phyloP scores from a whole-genome alignment of 2,113 vertebrate genomes.

The Tinamus guttatus region DNA sequence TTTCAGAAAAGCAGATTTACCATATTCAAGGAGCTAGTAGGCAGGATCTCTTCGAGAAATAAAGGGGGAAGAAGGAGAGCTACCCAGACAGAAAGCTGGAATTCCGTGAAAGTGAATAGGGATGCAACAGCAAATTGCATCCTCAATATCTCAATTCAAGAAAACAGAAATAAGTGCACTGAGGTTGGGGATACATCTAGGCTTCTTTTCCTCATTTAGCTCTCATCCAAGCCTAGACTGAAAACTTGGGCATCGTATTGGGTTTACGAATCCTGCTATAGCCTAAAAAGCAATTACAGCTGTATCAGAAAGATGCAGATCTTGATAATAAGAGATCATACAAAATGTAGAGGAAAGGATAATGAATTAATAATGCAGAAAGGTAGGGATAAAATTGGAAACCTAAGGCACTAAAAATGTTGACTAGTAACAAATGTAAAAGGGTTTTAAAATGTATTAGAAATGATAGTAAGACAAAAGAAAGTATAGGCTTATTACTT shows the following conservation, averaged over 20 bases:
- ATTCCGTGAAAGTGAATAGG: not conserved
- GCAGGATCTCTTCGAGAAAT: not conserved
- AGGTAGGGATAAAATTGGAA: not conserved
- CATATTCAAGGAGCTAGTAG: not conserved
- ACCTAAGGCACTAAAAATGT: not conserved
- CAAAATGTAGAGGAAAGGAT: not conserved
- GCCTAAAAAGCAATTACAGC: too few species aligned
- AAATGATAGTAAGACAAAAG: not conserved
- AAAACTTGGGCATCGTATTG: not conserved
- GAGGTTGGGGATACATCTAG: not conserved
- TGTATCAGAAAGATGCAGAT: too few species aligned
- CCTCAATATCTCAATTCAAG: not conserved
- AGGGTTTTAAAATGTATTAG: not conserved
- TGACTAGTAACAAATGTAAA: not conserved
- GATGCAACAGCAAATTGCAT: not conserved
- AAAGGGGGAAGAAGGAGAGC: not conserved
- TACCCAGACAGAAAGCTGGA: not conserved
- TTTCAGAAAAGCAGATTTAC: not conserved
- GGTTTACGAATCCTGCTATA: too few species aligned
- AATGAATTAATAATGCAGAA: not conserved
- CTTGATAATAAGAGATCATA: too few species aligned
- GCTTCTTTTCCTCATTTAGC: not conserved
- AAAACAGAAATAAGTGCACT: not conserved
- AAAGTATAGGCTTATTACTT: not conserved
- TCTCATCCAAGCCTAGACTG: not conserved